These are phyloP conservation scores for Acrossocheilus fasciatus DNA, from an alignment of 2,797 vertebrate genomes.

Conservation along the genomic window DNA sequence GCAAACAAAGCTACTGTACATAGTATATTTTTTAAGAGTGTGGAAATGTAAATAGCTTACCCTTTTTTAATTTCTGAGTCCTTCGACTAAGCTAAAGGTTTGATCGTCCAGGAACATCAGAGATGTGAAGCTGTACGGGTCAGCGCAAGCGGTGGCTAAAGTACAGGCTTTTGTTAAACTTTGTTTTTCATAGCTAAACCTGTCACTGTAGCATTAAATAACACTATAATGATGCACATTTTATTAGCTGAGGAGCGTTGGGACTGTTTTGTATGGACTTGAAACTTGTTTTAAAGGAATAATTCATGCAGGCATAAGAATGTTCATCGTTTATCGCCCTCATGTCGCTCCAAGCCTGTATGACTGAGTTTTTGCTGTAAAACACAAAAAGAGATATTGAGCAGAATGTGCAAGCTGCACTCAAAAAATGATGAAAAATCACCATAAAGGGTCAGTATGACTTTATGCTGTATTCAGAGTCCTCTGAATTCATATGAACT, in stretches of 20 bases:
- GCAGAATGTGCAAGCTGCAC: not conserved
- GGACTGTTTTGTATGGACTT: conserved; percentile 8
- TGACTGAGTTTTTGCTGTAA: not conserved
- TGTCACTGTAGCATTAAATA: conserved; percentile 42
- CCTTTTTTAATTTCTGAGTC: conserved; percentile 35
- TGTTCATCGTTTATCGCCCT: not conserved
- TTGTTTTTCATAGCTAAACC: conserved; percentile 13
- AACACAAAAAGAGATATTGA: not conserved
- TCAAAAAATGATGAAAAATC: not conserved
- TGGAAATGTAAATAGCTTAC: conserved; percentile 61
- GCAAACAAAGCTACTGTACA: conserved; percentile 68
- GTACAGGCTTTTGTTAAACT: conserved; percentile 9
- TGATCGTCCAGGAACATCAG: not conserved
- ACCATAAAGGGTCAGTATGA: not conserved
- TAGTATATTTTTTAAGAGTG: conserved; percentile 65
- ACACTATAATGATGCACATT: conserved; percentile 22
- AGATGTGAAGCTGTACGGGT: conserved; percentile 20
- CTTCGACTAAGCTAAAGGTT: conserved; percentile 58
- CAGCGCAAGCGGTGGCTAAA: not conserved
- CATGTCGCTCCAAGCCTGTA: not conserved
- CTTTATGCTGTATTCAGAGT: not conserved
- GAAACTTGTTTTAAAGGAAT: not conserved
- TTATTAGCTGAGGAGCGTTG: not conserved
- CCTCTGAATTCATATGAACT: not conserved
- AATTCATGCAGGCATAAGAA: not conserved